Evolutionary conservation across 1,140 invertebrate species (phyloP).

Genomic region (Riptortus pedestris): DNA sequence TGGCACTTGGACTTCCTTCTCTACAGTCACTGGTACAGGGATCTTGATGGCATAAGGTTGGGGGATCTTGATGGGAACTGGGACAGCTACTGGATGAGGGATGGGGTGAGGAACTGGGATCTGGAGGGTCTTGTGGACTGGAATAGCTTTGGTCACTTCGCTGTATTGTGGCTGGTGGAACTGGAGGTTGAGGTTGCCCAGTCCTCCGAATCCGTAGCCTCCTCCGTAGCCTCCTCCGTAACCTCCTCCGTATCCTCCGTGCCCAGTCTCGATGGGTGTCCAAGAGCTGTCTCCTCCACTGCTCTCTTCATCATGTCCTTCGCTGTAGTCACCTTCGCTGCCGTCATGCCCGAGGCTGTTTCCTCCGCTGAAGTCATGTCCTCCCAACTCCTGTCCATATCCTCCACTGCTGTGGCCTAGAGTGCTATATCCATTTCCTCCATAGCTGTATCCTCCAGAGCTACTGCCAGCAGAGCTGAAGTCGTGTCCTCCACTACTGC

Average conservation of each 20-base stretch:
- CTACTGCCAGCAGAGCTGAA: not conserved
- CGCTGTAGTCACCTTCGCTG: not conserved
- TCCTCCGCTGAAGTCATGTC: not conserved
- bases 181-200: not conserved
- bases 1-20: constrained; percentile 30
- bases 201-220: constrained; percentile 5
- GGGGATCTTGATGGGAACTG: constrained; percentile 30
- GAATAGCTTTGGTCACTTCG: not conserved
- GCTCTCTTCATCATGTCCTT: not conserved
- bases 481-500: not conserved
- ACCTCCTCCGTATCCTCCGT: not conserved
- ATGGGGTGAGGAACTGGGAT: constrained; percentile 29
- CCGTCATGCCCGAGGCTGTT: not conserved
- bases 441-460: not conserved
- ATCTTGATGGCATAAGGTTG: constrained; percentile 27
- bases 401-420: not conserved
- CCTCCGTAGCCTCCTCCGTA: constrained; percentile 4
- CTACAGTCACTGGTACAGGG: constrained; percentile 28
- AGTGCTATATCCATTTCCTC: not conserved
- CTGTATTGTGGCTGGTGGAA: not conserved
- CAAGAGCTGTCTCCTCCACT: not conserved
- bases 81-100: constrained; percentile 26
- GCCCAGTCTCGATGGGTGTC: not conserved
- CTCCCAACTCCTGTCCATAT: not conserved
- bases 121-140: constrained; percentile 27